Base-by-base conservation (phyloP, 1,140 invertebrate genomes). In the Platorchestia sp. region DNA sequence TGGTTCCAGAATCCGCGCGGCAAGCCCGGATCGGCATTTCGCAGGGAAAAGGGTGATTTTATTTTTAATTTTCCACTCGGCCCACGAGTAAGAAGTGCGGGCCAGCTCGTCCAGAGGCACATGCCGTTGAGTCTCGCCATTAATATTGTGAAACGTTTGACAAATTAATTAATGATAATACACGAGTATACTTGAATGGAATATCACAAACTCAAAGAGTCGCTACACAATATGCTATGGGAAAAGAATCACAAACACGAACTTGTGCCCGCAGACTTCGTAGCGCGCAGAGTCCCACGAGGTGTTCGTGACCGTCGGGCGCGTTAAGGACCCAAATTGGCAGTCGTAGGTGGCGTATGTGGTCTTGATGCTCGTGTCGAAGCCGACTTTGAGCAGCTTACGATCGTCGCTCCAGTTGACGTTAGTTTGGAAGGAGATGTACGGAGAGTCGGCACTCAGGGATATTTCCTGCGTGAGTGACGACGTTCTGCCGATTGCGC, bases 231-330 rank as follows among this genome's bases (percentile, higher is more conserved):
- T n/a, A n/a, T n/a, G n/a, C n/a, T 86, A 95, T 96, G n/a, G 95
- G 47, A 75, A 75, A 27, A 75, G 36, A 75, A 75, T 27, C 1
- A 36, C 36, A 75, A 19, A 75, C 0, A 47, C 96, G 95, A 41
- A 96, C 96, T 97, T 97, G 96, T 97, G 97, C 47, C 97, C 97
- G 97, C 97, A 98, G 10, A 97, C 97, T 97, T 97, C 97, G 97
- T 97, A 97, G 95, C 97, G 97, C 16, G 97, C 97, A 95, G 97
- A 97, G 96, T 98, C 97, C 97, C 97, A 98, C 42, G 97, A 97
- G 14, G 97, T 98, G 96, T 98, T 98, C 86, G 96, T 97, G 95
- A 97, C 97, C 47, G 97, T 98, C 16, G 97, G 97, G 47, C 97
- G 96, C 95, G 97, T 96, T 10, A 97, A 86, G 96, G 97, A 97